Conservation (phyloP, 2,113 vertebrate genomes). For the Lates calcarifer region DNA sequence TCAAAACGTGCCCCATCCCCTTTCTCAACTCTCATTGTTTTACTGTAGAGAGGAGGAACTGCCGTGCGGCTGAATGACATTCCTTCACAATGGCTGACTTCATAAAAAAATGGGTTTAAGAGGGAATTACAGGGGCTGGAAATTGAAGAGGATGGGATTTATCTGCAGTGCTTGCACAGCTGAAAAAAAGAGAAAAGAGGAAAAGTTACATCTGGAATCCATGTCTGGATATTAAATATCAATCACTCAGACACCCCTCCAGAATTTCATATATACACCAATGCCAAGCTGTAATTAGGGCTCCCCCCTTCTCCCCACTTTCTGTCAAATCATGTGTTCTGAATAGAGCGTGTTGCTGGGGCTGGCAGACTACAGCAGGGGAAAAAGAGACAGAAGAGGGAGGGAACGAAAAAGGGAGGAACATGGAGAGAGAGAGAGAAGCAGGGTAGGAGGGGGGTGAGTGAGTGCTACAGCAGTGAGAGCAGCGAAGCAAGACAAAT, state of each 20-base stretch:
- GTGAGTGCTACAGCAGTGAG: conserved; percentile 61
- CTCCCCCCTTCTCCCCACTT: conserved; percentile 84
- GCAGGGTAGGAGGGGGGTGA: conserved; percentile 39
- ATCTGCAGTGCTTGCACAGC: neutral
- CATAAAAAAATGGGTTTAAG: conserved; percentile 15
- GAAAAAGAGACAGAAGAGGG: conserved; percentile 41
- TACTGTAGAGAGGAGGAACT: conserved; percentile 26
- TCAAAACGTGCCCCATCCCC: conserved; percentile 27
- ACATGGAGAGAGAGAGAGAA: conserved; percentile 24
- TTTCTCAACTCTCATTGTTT: conserved; percentile 51
- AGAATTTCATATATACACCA: conserved; percentile 13
- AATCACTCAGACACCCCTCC: conserved; percentile 18
- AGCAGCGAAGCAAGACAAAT: conserved; percentile 81
- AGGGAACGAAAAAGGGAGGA: conserved; percentile 24
- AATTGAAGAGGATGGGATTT: conserved; percentile 15
- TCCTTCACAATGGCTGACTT: conserved; percentile 62
- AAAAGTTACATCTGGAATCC: conserved; percentile 18
- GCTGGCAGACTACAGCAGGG: conserved; percentile 71
- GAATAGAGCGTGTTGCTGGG: conserved; percentile 79
- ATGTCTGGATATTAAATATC: conserved; percentile 31
- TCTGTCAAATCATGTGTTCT: conserved; percentile 84
- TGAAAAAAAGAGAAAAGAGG: neutral
- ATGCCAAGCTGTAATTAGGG: conserved; percentile 66
- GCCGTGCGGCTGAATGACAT: conserved; percentile 31
- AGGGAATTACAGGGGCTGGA: conserved; percentile 33